Conservation (phyloP, 2,113 vertebrate genomes). For the Tachycineta bicolor region DNA sequence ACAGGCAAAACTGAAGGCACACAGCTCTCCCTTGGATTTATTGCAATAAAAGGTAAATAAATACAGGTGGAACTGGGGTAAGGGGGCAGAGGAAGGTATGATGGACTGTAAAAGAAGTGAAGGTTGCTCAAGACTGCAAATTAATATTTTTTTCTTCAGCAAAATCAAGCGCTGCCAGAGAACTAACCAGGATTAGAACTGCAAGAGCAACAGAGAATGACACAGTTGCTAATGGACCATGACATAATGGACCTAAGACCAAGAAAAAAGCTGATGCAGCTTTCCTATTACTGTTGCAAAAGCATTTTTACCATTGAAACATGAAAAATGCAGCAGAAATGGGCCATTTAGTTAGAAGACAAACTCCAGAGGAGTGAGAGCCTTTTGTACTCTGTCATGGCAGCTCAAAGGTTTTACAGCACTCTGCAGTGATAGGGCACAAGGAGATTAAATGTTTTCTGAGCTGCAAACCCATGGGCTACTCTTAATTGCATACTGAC, state of each 20-base stretch:
- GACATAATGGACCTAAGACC: constrained; percentile 23
- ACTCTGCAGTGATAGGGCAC: background rate
- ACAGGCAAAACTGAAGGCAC: background rate
- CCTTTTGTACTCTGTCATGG: background rate
- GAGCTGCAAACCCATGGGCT: background rate
- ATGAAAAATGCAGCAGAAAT: background rate
- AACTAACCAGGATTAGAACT: constrained; percentile 56
- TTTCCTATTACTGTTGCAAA: background rate
- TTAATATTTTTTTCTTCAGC: background rate
- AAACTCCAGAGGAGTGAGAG: background rate
- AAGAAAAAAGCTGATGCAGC: constrained; percentile 30
- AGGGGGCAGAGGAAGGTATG: background rate
- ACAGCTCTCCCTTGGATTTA: background rate
- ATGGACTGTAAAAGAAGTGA: background rate
- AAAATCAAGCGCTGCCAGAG: background rate
- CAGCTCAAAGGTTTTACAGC: background rate
- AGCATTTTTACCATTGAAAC: constrained; percentile 6
- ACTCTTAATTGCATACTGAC: background rate
- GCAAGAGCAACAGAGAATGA: constrained; percentile 40
- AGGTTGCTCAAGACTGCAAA: background rate
- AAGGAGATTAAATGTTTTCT: background rate
- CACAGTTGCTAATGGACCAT: background rate
- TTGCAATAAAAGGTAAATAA: background rate
- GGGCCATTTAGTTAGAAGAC: background rate
- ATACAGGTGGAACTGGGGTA: fast-evolving